These are phyloP conservation scores for Drosophila algonquin DNA, from an alignment of 2,888 invertebrate genomes.

Conservation along the genomic window DNA sequence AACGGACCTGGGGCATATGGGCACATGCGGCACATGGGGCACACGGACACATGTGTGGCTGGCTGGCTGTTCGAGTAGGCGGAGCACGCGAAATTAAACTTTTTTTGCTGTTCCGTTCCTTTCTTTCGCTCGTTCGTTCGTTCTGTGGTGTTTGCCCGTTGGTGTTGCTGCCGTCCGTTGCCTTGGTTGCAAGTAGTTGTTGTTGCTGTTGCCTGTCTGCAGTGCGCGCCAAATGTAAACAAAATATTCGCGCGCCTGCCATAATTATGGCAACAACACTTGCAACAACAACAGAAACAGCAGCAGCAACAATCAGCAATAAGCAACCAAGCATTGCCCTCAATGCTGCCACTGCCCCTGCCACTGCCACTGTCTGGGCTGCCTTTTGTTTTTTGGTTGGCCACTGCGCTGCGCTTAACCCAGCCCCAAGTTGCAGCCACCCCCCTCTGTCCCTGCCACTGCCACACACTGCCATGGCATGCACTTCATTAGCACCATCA, in stretches of 20 bases:
- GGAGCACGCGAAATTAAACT: constrained; percentile 74
- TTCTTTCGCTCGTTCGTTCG: constrained; percentile 8
- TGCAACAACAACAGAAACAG: constrained; percentile 39
- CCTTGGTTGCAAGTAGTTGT: constrained; percentile 30
- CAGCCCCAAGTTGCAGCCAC: constrained; percentile 43
- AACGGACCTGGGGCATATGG: constrained; percentile 42
- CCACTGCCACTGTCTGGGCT: constrained; percentile 31
- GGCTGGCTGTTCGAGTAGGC: constrained; percentile 68
- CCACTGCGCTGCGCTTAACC: constrained; percentile 60
- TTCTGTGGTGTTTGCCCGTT: constrained; percentile 31
- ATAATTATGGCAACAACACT: constrained; percentile 75
- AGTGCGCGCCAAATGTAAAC: constrained; percentile 78
- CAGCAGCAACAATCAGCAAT: constrained; percentile 36
- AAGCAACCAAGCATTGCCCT: constrained; percentile 64
- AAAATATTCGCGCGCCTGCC: constrained; percentile 80
- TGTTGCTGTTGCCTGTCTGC: constrained; percentile 60
- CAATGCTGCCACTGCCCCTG: constrained; percentile 40
- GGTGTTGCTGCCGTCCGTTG: constrained; percentile 31
- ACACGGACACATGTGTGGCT: constrained; percentile 42
- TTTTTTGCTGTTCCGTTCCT: constrained; percentile 38
- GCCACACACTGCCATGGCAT: constrained; percentile 53
- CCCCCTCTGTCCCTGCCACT: background rate
- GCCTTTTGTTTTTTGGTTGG: constrained; percentile 76
- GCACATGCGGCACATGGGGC: constrained; percentile 3
- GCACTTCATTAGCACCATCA: constrained; percentile 75